phyloP scores from a whole-genome alignment of 2,797 vertebrate species.

The Rhinichthys osculus region DNA sequence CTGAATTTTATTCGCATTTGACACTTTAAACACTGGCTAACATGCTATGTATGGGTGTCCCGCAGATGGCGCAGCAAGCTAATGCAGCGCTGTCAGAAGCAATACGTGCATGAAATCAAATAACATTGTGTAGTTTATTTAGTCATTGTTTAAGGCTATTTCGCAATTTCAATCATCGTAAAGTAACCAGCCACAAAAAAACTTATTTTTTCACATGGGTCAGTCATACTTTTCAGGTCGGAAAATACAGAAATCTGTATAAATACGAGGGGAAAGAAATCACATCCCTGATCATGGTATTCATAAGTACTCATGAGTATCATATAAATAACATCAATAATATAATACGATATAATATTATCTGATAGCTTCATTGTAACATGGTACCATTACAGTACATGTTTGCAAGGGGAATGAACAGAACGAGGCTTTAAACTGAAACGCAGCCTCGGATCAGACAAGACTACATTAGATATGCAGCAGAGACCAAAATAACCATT shows the following conservation, averaged over 20 bases:
- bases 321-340: not conserved
- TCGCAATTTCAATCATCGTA: not conserved
- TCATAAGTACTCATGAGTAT: not conserved
- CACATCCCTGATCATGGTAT: not conserved
- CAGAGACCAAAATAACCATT: slow-evolving; percentile 49
- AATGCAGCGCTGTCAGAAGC: too few species aligned
- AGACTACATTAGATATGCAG: not conserved
- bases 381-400: not conserved
- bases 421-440: not conserved
- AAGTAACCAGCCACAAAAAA: not conserved
- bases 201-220: too few species aligned
- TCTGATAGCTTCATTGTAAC: not conserved
- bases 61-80: too few species aligned
- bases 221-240: not conserved
- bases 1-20: too few species aligned
- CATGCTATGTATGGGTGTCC: too few species aligned
- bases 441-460: not conserved
- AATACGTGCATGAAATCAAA: too few species aligned
- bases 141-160: not conserved
- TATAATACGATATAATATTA: not conserved
- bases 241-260: not conserved
- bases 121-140: not conserved
- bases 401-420: not conserved
- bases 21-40: too few species aligned
- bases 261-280: not conserved